Conservation (phyloP, 1,140 invertebrate species). For the Aphis gossypii region DNA sequence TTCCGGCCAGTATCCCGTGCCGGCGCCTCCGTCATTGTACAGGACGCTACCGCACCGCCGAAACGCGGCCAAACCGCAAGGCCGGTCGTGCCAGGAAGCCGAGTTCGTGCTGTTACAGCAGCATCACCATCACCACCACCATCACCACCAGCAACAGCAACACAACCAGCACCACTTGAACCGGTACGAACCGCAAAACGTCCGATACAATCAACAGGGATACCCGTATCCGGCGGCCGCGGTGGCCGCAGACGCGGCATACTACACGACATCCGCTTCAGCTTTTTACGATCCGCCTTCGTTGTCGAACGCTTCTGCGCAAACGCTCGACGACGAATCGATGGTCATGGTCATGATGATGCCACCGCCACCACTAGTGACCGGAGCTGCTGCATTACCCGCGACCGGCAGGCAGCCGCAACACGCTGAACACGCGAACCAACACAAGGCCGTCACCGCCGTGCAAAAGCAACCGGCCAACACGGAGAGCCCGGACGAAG, state of each 20-base stretch:
- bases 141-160: neutral
- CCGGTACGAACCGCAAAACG: constrained; percentile 69
- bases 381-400: neutral
- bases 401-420: neutral
- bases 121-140: neutral
- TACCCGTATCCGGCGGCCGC: constrained; percentile 69
- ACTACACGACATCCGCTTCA: constrained; percentile 63
- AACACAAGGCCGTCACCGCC: constrained; percentile 35
- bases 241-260: constrained; percentile 54
- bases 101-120: constrained; percentile 69
- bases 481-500: constrained; percentile 85
- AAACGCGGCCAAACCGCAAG: constrained; percentile 68
- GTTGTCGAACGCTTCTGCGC: constrained; percentile 60
- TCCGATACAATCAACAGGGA: constrained; percentile 80
- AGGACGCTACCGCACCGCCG: constrained; percentile 74
- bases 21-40: constrained; percentile 68
- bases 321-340: constrained; percentile 59
- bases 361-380: neutral
- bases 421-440: neutral
- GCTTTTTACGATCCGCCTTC: constrained; percentile 63
- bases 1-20: constrained; percentile 66
- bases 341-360: constrained; percentile 31
- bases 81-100: constrained; percentile 72
- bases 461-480: constrained; percentile 70
- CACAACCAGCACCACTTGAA: constrained; percentile 70